A percentile compares a stretch with the other conserved stretches of the same genome.
phyloP scores from a whole-genome alignment of 2,797 vertebrate genomes.

The Catamblyrhynchus diadema region DNA sequence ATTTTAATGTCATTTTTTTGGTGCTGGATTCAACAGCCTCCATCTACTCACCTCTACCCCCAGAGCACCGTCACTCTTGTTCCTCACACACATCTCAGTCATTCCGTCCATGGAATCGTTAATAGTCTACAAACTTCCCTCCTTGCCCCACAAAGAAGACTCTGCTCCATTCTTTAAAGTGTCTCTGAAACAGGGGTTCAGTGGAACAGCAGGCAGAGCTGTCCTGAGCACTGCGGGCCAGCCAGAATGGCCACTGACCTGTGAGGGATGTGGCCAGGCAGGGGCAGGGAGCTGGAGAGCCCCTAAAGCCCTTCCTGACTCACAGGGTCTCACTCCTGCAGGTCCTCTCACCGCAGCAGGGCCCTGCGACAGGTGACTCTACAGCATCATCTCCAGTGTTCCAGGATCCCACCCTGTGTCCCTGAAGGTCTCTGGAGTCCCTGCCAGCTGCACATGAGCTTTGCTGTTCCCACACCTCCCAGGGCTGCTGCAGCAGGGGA shows the following conservation, averaged over 20 bases:
- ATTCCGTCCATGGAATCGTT: background rate
- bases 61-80: background rate
- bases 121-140: background rate
- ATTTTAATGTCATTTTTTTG: background rate
- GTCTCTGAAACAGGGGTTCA: background rate
- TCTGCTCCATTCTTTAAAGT: too few relatives aligned
- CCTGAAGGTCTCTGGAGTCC: background rate
- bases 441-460: accelerated
- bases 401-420: background rate
- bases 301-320: background rate
- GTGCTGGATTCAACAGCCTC: too few relatives aligned
- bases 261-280: background rate
- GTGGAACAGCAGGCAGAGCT: background rate
- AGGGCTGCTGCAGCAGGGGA: background rate
- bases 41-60: background rate
- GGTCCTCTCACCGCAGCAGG: background rate
- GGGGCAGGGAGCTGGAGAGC: background rate
- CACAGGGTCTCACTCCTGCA: background rate
- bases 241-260: background rate
- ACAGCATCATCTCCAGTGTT: accelerated
- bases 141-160: background rate
- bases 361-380: too few relatives aligned
- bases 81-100: background rate
- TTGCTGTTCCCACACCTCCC: background rate
- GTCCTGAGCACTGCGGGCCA: background rate